These are phyloP conservation scores for Cyclophora punctaria DNA, from an alignment of 2,888 invertebrate genomes.

Conservation along the genomic window DNA sequence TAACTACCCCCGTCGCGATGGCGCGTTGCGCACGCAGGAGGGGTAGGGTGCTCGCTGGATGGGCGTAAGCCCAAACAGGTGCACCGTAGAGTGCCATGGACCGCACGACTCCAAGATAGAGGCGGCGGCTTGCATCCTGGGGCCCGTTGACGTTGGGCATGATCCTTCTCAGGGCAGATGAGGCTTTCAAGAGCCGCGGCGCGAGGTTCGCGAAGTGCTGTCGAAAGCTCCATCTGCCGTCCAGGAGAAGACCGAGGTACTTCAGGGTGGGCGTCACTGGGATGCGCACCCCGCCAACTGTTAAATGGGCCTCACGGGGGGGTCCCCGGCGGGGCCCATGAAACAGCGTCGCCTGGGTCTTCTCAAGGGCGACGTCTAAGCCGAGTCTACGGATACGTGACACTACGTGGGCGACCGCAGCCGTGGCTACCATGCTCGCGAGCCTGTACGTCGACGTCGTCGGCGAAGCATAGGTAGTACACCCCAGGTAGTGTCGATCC, in stretches of 20 bases:
- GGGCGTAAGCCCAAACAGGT: too few species aligned
- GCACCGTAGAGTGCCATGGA: too few species aligned
- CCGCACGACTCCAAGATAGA: not conserved
- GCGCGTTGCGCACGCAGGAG: too few species aligned
- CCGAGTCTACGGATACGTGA: too few species aligned
- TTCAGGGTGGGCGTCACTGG: conserved; percentile 2
- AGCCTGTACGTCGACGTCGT: conserved; percentile 1
- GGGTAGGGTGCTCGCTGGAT: too few species aligned
- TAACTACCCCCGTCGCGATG: too few species aligned
- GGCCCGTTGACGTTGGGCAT: not conserved
- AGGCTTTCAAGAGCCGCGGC: not conserved
- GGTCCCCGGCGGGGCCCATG: too few species aligned
- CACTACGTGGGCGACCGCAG: too few species aligned
- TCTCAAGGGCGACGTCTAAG: conserved; percentile 3
- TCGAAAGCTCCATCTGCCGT: conserved; percentile 7
- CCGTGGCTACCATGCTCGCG: not conserved
- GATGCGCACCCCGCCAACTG: too few species aligned
- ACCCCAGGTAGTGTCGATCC: not conserved
- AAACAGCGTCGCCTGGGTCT: too few species aligned
- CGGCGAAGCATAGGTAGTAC: not conserved
- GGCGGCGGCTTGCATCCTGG: not conserved
- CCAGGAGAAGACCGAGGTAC: conserved; percentile 11
- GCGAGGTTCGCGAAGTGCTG: conserved; percentile 4
- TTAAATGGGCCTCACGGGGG: too few species aligned
- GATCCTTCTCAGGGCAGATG: not conserved